These are phyloP conservation scores for Ctenodactylus gundi DNA, from an alignment of 2,113 vertebrate genomes.

Conservation along the genomic window DNA sequence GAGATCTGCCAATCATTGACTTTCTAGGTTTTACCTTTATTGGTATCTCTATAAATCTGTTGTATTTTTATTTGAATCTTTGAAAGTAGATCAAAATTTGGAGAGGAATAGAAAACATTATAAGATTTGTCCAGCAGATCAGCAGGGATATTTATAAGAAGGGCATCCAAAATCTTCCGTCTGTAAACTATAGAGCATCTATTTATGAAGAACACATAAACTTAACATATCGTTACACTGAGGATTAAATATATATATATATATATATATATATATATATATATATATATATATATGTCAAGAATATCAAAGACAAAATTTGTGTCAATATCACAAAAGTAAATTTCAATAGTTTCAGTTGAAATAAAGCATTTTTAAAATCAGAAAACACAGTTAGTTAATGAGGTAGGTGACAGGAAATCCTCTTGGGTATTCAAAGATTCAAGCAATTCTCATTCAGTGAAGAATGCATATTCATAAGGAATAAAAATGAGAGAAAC, in stretches of 20 bases:
- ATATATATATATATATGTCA: no score
- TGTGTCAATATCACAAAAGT: neutral
- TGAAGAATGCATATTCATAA: no score
- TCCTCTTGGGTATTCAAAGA: neutral
- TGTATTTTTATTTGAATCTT: neutral
- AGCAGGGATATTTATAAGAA: neutral
- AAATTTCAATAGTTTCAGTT: neutral
- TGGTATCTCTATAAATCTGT: neutral
- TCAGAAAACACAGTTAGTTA: neutral
- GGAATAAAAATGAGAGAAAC: no score
- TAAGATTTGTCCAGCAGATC: neutral
- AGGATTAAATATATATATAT: no score
- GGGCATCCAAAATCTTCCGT: neutral
- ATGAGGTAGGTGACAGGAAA: neutral
- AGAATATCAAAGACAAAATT: neutral
- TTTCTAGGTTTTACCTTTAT: neutral
- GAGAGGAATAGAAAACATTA: neutral
- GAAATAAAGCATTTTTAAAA: neutral
- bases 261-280: no score
- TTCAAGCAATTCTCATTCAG: no score
- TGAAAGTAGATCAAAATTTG: neutral
- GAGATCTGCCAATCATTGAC: neutral
- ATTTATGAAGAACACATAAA: neutral
- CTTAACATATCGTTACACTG: no score
- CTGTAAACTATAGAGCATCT: neutral